A percentile compares a stretch with the other conserved stretches of the same genome.
phyloP scores from a whole-genome alignment of 2,113 vertebrate genomes.

The Mormyrus iriodes region DNA sequence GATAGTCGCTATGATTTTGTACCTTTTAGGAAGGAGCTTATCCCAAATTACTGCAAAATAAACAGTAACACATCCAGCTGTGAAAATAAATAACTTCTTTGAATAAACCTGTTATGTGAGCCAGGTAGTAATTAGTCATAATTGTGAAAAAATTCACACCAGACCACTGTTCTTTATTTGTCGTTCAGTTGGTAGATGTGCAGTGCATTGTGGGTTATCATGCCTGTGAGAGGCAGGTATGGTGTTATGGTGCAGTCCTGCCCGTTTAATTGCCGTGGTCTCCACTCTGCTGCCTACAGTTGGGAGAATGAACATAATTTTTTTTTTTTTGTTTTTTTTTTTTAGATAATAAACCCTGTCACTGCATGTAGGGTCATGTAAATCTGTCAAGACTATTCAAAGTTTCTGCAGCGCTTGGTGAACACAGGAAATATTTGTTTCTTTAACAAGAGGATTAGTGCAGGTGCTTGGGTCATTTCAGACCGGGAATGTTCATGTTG shows the following conservation, averaged over 20 bases:
- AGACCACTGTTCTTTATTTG: neutral
- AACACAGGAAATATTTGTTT: constrained; percentile 6
- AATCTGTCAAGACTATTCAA: constrained; percentile 67
- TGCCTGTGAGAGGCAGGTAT: neutral
- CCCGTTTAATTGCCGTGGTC: constrained; percentile 42
- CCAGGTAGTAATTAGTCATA: neutral
- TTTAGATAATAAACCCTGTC: constrained; percentile 49
- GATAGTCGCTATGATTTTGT: neutral
- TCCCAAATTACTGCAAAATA: neutral
- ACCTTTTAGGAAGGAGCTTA: neutral
- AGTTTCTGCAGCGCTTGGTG: constrained; percentile 44
- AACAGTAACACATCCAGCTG: neutral
- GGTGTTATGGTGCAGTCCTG: constrained; percentile 48
- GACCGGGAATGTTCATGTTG: constrained; percentile 58
- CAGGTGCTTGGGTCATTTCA: constrained; percentile 59
- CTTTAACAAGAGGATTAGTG: constrained; percentile 44
- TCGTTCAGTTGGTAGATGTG: neutral
- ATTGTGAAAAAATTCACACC: neutral
- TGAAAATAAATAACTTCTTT: neutral
- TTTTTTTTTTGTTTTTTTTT: constrained; percentile 55
- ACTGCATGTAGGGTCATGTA: constrained; percentile 53
- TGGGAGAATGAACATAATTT: constrained; percentile 54
- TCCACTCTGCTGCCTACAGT: constrained; percentile 32
- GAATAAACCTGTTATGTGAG: neutral
- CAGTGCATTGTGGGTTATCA: neutral